Base-by-base conservation (phyloP, 2,888 invertebrate genomes). In the Stenolophus ochropezus region DNA sequence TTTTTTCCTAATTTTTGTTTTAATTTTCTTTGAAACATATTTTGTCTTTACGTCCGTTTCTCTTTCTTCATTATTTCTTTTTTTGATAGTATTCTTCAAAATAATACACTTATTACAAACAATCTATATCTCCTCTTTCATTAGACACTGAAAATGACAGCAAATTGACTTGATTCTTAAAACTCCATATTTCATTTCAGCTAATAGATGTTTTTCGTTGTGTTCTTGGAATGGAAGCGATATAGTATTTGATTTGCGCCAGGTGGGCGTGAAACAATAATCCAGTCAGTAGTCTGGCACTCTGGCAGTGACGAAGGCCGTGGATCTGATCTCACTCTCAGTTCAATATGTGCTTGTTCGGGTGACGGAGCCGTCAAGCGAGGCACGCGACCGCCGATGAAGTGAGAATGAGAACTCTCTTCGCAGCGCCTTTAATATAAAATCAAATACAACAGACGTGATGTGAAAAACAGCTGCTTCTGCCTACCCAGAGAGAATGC, bases 311-410 rank as follows among this genome's bases (percentile, higher is more conserved):
- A 73, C 73, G 73, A 73, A 51, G 73, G 73, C 18, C 49, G 47
- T 42, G 71, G n/a, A n/a, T n/a, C n/a, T 73, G 23, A n/a, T n/a
- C n/a, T n/a, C 21, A 18, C 53, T 75, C 56, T 56, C 53, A 75
- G 75, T 75, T 75, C 75, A 75, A 75, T 75, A 75, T 75, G 75
- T 75, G 75, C 75, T 75, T 75, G 75, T 75, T 53, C 27, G 53
- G 8, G 53, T 56, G 53, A 75, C 25, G 75, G 75, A 18, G 53
- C 53, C 33, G 75, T 75, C 75, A 75, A 20, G 25, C 56, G 20
- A 20, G 5, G 11, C 56, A 21, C 56, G 20, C 56, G 56, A 71
- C 47, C 71, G 18, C 47, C 49, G 56, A 75, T 75, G 33, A 75
- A 75, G 56, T 75, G 53, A 25, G 56, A 73, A 73, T 3, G 47